Base-by-base conservation (phyloP, 2,888 invertebrate genomes). In the Argyra leucocephala region DNA sequence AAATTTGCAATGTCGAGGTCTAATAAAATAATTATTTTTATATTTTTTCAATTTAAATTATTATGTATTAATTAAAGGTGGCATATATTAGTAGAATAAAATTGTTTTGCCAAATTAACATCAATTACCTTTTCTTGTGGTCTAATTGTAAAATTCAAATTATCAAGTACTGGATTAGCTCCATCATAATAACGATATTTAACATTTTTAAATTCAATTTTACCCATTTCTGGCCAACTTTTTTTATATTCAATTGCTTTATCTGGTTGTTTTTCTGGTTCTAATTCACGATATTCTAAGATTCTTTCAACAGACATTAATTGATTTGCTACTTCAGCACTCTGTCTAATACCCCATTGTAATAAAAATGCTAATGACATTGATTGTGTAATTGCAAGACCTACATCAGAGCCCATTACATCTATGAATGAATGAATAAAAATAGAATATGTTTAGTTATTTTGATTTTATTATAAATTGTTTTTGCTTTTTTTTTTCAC, bases 121-220 rank as follows among this genome's bases (percentile, higher is more conserved):
- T 23, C 10, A 23, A 24, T 71, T 76, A 83, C 83, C 76, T 85
- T 86, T 72, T 83, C 82, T 67, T 78, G 80, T 15, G 83, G 75
- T 64, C 81, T 74, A 23, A 86, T 81, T 1, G 70, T 68, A 37
- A 85, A 77, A 57, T 84, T 85, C 70, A 94, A 81, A 68, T 87
- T 87, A 65, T 87, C 86, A 66, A 94, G 83, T 57, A 93, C 92
- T 57, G 93, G 84, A 74, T 92, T 91, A 65, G 90, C 80, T n/a
- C 88, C 91, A 70, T 88, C 83, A 70, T 91, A 83, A 80, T 94
- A 93, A 4, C 90, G 84, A 64, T 88, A 75, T 57, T 79, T 81
- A 69, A 84, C 79, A 57, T 82, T 73, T 37, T 77, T 74, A 69
- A 85, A 85, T 58, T 73, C 73, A 22, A 85, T 78, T 69, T 75